Base-by-base conservation (phyloP, 2,113 vertebrate genomes). In the Parus major region DNA sequence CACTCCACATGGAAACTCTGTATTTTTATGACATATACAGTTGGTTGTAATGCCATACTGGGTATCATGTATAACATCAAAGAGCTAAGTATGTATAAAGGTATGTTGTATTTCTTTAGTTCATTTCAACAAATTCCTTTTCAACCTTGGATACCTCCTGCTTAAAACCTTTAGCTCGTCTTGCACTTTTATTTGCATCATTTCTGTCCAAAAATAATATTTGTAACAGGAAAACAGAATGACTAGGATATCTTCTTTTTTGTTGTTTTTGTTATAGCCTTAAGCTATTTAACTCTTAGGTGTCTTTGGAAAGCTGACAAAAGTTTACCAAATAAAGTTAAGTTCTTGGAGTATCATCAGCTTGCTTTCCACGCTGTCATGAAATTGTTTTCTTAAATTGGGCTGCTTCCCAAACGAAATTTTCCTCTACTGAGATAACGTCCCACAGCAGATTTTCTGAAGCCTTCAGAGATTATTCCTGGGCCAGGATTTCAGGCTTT, bases 141-240 rank as follows among this genome's bases (percentile, higher is more conserved):
- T 77, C 66, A 95, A 41, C 9, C 44, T 86, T 59, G 47, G 59
- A 35, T 82, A 88, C 29, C 31, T 92, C 42, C 69, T 1, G 3
- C 59, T 88, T 68, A 86, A 92, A 93, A 88, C 52, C 35, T 90
- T 83, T 31, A 88, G 52, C 33, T 77, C 2, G 9, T 86, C 14
- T 14, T 86, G 56, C 15, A 13, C 70, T 95, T 56, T 82, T 88
- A 56, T 96, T 96, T 97, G 90, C 77, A 94, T 31, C 15, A 66
- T 59, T 92, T 92, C 90, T 76, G 46, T 94, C 93, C 88, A 95
- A 95, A 95, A 95, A 90, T 56, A 93, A 88, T 80, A 93, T 78
- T 86, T 92, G 27, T 33, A 77, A 64, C 55, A 86, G 55, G 71
- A 92, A 96, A 86, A 83, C 19, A 31, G 68, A 84, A 82, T 0